These are phyloP conservation scores for Eilema depressum DNA, from an alignment of 2,888 invertebrate species.

Conservation along the genomic window DNA sequence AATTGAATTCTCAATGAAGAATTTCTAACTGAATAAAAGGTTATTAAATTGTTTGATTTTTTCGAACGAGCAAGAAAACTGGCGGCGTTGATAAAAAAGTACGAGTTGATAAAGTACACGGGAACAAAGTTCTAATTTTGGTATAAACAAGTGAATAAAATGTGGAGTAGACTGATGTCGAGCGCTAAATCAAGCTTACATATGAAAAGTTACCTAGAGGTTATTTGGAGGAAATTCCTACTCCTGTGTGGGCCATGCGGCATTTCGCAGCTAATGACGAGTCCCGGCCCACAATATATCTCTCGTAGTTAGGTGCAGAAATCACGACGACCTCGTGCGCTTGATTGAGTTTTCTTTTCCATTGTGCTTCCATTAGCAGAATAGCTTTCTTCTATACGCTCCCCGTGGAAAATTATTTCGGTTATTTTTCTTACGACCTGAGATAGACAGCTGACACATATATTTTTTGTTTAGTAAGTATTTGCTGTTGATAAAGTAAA, in stretches of 20 bases:
- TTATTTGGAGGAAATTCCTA: constrained; percentile 73
- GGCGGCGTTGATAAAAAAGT: neutral
- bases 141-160: constrained; percentile 58
- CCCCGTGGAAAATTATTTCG: constrained; percentile 77
- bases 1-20: constrained; percentile 46
- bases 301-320: constrained; percentile 83
- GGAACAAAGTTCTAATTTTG: constrained; percentile 33
- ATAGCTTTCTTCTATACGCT: constrained; percentile 78
- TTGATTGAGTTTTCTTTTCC: constrained; percentile 85
- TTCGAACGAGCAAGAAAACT: neutral
- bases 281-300: constrained; percentile 78
- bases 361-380: constrained; percentile 84
- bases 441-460: constrained; percentile 41
- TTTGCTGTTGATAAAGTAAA: neutral
- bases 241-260: constrained; percentile 67
- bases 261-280: constrained; percentile 79
- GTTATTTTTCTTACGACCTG: constrained; percentile 71
- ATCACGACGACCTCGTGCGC: constrained; percentile 81
- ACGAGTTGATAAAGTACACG: constrained; percentile 12
- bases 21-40: constrained; percentile 40
- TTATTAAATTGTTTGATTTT: constrained; percentile 32
- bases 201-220: constrained; percentile 75
- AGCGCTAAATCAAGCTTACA: constrained; percentile 70
- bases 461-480: constrained; percentile 27
- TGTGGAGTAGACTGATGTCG: constrained; percentile 56